phyloP scores from a whole-genome alignment of 2,113 vertebrate genomes.

The Sceloporus tristichus region DNA sequence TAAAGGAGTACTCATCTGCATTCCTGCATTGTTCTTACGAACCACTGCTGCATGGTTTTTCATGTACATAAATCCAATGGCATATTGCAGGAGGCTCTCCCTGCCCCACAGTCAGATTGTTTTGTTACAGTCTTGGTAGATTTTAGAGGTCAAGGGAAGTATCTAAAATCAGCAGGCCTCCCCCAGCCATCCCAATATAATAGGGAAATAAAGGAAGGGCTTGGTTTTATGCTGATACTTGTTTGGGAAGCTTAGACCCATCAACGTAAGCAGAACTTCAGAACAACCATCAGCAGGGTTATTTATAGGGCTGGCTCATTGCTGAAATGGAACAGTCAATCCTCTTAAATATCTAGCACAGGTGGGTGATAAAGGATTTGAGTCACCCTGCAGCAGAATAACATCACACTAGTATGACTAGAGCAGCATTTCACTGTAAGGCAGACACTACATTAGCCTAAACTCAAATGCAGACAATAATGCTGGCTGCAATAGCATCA shows the following conservation, averaged over 20 bases:
- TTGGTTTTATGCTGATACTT: not conserved
- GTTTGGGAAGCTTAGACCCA: not conserved
- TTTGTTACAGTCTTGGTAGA: not conserved
- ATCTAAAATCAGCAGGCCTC: not conserved
- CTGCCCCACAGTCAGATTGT: not conserved
- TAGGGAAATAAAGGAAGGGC: not conserved
- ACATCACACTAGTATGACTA: not conserved
- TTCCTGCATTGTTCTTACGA: not conserved
- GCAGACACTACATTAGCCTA: not conserved
- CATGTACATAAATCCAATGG: not conserved
- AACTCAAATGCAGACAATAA: conserved; percentile 16
- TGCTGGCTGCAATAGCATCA: conserved; percentile 1
- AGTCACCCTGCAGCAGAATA: not conserved
- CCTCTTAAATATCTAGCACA: not conserved
- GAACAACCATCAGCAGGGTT: not conserved
- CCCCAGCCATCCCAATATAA: not conserved
- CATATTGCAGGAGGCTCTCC: not conserved
- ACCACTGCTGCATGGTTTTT: not conserved
- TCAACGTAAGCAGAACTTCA: not conserved
- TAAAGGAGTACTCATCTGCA: conserved; percentile 6
- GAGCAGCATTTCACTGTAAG: not conserved
- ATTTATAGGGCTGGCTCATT: not conserved
- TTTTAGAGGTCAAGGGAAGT: not conserved
- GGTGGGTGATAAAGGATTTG: not conserved
- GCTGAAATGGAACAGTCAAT: not conserved